These are phyloP conservation scores for Apis laboriosa DNA, from an alignment of 1,140 invertebrate genomes.

Conservation along the genomic window DNA sequence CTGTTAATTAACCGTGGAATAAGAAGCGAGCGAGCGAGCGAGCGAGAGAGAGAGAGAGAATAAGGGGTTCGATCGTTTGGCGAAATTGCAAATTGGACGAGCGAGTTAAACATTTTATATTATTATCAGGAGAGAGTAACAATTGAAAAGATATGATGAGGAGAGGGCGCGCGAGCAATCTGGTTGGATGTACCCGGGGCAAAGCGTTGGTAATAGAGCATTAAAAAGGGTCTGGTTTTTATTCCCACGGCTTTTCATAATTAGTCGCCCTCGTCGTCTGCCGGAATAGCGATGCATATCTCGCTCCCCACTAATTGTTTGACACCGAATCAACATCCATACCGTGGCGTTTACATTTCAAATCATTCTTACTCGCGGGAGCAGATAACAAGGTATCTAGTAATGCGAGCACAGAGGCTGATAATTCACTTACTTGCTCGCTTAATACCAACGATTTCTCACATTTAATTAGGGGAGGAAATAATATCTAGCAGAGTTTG, in stretches of 20 bases:
- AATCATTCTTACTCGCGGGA: constrained; percentile 15
- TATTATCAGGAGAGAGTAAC: not conserved
- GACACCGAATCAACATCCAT: constrained; percentile 41
- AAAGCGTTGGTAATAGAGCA: not conserved
- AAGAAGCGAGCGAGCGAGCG: too few relatives aligned
- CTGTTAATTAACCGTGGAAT: too few relatives aligned
- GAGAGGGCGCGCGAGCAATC: not conserved
- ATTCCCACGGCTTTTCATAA: constrained; percentile 30
- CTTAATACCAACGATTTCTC: constrained; percentile 25
- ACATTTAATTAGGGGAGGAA: constrained; percentile 27
- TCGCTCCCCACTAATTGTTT: constrained; percentile 38
- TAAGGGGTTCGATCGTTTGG: too few relatives aligned
- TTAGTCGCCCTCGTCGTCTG: constrained; percentile 6
- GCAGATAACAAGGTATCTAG: constrained; percentile 33
- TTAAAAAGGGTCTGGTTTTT: constrained; percentile 18
- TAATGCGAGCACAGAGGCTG: not conserved
- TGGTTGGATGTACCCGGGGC: not conserved
- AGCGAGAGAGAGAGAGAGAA: too few relatives aligned
- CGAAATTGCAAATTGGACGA: too few relatives aligned
- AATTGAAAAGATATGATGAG: not conserved
- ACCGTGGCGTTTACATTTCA: constrained; percentile 38
- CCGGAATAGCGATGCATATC: constrained; percentile 19
- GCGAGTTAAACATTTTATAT: not conserved
- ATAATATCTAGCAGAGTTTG: not conserved
- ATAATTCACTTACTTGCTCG: constrained; percentile 21